A percentile compares a stretch with the other conserved stretches of the same genome.
phyloP scores from a whole-genome alignment of 2,888 invertebrate genomes.

The Meganola albula region DNA sequence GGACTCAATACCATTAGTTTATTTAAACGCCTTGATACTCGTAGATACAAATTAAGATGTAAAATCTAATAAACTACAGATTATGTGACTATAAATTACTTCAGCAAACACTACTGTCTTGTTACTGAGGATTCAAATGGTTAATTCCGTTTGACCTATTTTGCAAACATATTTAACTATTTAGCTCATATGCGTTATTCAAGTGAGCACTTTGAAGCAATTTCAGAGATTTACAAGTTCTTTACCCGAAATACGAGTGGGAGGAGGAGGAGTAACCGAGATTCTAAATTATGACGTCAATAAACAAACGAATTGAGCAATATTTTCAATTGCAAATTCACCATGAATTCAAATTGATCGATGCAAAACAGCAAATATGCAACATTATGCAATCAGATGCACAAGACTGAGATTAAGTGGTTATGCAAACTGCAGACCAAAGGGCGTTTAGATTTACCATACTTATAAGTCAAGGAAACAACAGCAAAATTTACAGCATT shows the following conservation, averaged over 20 bases:
- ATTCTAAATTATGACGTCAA: slow-evolving; percentile 60
- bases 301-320: slow-evolving; percentile 61
- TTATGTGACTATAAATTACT: no score
- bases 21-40: no score
- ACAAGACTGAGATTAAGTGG: slow-evolving; percentile 13
- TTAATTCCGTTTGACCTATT: no score
- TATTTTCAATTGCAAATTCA: slow-evolving; percentile 49
- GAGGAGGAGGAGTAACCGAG: slow-evolving; percentile 53
- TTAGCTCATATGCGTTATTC: no score
- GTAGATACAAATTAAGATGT: not conserved
- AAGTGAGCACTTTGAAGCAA: slow-evolving; percentile 39
- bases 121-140: no score
- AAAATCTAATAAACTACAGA: not conserved
- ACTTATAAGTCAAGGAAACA: slow-evolving; percentile 26
- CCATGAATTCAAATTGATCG: no score
- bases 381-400: no score
- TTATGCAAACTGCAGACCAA: slow-evolving; percentile 18
- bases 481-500: slow-evolving; percentile 28
- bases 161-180: no score
- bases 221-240: slow-evolving; percentile 56
- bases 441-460: slow-evolving; percentile 25
- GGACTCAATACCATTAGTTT: not conserved
- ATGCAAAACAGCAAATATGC: no score
- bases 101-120: no score
- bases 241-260: slow-evolving; percentile 50